A percentile compares a stretch with the other conserved stretches of the same genome.
Conservation (phyloP, 2,113 vertebrate genomes). For the Myotis yumanensis region DNA sequence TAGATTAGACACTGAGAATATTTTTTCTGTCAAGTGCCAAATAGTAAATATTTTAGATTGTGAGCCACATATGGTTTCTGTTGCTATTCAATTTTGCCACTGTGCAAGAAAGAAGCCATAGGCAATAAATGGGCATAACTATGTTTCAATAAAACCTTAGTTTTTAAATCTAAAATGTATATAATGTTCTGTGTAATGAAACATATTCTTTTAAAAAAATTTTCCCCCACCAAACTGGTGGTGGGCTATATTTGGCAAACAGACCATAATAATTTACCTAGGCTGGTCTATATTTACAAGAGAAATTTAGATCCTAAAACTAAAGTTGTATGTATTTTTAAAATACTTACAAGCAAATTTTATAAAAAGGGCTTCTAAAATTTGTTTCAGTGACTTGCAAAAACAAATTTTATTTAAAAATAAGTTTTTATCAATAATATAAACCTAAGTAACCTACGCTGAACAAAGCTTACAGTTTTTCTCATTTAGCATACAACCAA, state of each 20-base stretch:
- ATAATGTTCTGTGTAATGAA: not conserved
- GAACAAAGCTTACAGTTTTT: not conserved
- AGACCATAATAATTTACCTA: not conserved
- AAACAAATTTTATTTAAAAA: slow-evolving; percentile 5
- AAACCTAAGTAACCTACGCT: not conserved
- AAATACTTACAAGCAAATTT: not conserved
- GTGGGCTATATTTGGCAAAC: not conserved
- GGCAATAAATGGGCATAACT: not conserved
- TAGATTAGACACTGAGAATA: not conserved
- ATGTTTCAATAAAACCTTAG: not conserved
- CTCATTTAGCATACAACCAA: not conserved
- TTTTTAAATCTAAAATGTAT: slow-evolving; percentile 6
- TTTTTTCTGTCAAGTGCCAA: not conserved
- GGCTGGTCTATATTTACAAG: not conserved
- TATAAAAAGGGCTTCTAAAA: not conserved
- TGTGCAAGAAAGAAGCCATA: not conserved
- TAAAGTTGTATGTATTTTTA: not conserved
- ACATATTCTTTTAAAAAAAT: not conserved
- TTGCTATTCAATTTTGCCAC: not conserved
- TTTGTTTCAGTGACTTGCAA: slow-evolving; percentile 21
- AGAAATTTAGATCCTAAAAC: slow-evolving; percentile 33
- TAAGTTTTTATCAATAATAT: slow-evolving; percentile 2
- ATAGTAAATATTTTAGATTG: not conserved
- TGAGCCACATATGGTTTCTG: not conserved
- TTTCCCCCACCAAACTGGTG: not conserved